Percentiles rank a stretch among this genome's conserved stretches.
phyloP scores from a whole-genome alignment of 2,113 vertebrate species.

The Tragelaphus buxtoni region DNA sequence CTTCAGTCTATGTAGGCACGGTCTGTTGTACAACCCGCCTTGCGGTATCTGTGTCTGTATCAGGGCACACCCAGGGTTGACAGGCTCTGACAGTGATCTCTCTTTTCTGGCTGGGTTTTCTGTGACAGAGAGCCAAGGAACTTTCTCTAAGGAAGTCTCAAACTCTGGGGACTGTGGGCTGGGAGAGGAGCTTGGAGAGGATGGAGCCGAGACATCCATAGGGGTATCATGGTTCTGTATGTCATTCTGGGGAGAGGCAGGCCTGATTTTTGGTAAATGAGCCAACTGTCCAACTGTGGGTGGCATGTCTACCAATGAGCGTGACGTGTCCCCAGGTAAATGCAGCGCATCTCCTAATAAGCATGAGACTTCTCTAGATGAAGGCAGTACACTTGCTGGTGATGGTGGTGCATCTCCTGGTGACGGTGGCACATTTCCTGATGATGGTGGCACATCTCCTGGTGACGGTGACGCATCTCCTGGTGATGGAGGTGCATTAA shows the following conservation, averaged over 20 bases:
- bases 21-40: slow-evolving; percentile 35
- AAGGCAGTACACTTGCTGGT: background rate
- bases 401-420: accelerated
- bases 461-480: background rate
- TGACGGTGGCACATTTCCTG: accelerated
- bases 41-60: background rate
- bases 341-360: background rate
- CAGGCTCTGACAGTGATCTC: background rate
- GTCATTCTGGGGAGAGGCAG: background rate
- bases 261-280: background rate
- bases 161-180: background rate
- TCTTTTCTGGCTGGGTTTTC: background rate
- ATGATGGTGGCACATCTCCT: accelerated
- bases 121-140: slow-evolving; percentile 15
- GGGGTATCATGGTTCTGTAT: background rate
- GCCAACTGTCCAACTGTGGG: background rate
- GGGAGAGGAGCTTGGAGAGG: background rate
- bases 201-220: background rate
- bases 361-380: background rate
- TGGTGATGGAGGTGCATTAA: background rate
- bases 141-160: background rate
- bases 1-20: slow-evolving; percentile 77
- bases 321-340: background rate
- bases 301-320: background rate
- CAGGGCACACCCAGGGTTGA: background rate